Percentiles rank a stretch among this genome's conserved stretches.
Conservation (phyloP, 2,113 vertebrate genomes). For the Caretta caretta region DNA sequence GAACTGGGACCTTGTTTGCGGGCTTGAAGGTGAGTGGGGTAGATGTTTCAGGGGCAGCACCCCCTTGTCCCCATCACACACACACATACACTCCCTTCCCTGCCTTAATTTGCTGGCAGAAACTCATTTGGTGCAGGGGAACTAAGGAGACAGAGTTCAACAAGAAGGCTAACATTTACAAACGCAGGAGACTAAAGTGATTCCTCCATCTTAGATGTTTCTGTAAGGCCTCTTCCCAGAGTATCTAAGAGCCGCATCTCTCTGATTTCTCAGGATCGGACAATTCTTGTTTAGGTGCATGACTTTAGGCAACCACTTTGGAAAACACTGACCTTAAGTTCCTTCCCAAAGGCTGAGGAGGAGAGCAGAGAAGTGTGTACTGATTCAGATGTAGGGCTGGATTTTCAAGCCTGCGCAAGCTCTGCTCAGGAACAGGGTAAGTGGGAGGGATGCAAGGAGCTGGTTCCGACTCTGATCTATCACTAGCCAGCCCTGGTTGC, state of each 20-base stretch:
- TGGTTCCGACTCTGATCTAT: not conserved
- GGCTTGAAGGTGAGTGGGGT: not conserved
- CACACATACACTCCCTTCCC: not conserved
- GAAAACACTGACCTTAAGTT: not conserved
- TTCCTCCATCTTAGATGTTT: not conserved
- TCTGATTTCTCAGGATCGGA: not conserved
- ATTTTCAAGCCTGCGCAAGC: not conserved
- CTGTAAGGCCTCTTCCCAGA: not conserved
- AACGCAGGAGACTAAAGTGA: not conserved
- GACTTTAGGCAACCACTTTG: not conserved
- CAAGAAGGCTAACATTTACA: not conserved
- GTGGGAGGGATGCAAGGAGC: not conserved
- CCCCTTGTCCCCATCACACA: not conserved
- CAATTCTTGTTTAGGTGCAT: not conserved
- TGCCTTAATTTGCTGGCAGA: not conserved
- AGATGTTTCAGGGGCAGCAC: not conserved
- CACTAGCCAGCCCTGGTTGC: not conserved
- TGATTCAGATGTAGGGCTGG: accelerated
- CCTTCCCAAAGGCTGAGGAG: not conserved
- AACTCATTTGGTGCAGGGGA: not conserved
- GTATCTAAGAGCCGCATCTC: not conserved
- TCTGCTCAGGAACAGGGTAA: not conserved
- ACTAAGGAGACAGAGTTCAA: not conserved
- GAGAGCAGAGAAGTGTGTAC: not conserved
- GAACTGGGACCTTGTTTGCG: not conserved